Evolutionary conservation across 1,140 invertebrate species (phyloP).

Genomic region (Magallana angulata): DNA sequence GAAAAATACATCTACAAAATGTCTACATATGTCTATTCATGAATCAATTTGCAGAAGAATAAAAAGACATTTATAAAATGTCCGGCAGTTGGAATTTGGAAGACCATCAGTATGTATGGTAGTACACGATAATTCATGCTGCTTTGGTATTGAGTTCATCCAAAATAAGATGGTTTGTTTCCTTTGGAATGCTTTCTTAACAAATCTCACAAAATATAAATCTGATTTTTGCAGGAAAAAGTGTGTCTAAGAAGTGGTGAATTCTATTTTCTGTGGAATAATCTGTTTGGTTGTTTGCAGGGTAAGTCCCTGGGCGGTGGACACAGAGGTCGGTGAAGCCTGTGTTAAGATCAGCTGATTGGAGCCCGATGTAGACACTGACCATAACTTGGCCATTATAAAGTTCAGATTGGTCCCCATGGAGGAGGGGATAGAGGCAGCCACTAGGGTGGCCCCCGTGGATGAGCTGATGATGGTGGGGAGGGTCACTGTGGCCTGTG

Average conservation of each 20-base stretch:
- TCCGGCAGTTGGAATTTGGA: too few relatives aligned
- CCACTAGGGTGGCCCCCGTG: not conserved
- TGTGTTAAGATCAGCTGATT: constrained; percentile 29
- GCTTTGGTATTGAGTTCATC: too few relatives aligned
- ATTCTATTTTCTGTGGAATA: constrained; percentile 22
- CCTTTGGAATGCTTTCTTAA: too few relatives aligned
- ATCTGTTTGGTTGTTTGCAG: not conserved
- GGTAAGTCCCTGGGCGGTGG: constrained; percentile 6
- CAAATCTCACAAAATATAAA: too few relatives aligned
- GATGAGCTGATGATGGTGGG: not conserved
- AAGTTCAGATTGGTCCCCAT: constrained; percentile 41
- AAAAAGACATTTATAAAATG: too few relatives aligned
- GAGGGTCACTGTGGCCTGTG: not conserved
- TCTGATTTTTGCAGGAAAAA: too few relatives aligned
- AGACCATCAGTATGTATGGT: too few relatives aligned
- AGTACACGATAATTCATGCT: too few relatives aligned
- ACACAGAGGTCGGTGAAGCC: constrained; percentile 1
- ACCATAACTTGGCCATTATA: constrained; percentile 35
- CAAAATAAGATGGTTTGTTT: too few relatives aligned
- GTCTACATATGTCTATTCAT: too few relatives aligned
- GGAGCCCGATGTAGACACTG: constrained; percentile 12
- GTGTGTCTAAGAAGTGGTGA: not conserved
- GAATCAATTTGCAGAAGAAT: too few relatives aligned
- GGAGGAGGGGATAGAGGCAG: constrained; percentile 2
- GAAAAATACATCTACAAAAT: too few relatives aligned